Conservation (phyloP, 2,113 vertebrate genomes). For the Pelvicachromis taeniatus region DNA sequence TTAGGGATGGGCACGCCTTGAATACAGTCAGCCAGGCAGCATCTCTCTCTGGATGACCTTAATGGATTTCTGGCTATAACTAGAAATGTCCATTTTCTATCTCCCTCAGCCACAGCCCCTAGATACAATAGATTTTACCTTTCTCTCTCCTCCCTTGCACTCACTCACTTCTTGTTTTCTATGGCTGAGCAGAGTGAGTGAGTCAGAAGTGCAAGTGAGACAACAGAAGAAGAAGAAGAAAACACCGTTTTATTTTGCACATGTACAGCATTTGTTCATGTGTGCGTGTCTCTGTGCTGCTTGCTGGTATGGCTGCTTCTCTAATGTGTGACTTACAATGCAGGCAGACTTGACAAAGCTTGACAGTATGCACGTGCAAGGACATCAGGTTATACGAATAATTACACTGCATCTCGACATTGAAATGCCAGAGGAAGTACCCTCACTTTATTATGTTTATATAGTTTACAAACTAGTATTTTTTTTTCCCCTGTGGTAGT, state of each 20-base stretch:
- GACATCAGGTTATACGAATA: neutral
- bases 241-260: neutral
- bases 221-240: neutral
- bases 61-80: slow-evolving; percentile 44
- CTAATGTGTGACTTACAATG: neutral
- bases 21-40: neutral
- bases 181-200: neutral
- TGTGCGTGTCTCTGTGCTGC: neutral
- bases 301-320: neutral
- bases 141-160: neutral
- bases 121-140: slow-evolving; percentile 32
- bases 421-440: neutral
- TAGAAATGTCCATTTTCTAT: slow-evolving; percentile 35
- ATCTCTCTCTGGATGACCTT: slow-evolving; percentile 28
- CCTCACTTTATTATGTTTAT: neutral
- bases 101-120: slow-evolving; percentile 5
- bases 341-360: neutral
- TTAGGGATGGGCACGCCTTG: neutral
- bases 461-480: neutral
- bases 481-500: neutral
- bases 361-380: neutral
- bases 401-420: neutral
- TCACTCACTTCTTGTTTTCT: slow-evolving; percentile 18
- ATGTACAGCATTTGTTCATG: neutral
- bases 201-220: neutral